phyloP scores from a whole-genome alignment of 2,888 invertebrate species.

The Agrochola lota region DNA sequence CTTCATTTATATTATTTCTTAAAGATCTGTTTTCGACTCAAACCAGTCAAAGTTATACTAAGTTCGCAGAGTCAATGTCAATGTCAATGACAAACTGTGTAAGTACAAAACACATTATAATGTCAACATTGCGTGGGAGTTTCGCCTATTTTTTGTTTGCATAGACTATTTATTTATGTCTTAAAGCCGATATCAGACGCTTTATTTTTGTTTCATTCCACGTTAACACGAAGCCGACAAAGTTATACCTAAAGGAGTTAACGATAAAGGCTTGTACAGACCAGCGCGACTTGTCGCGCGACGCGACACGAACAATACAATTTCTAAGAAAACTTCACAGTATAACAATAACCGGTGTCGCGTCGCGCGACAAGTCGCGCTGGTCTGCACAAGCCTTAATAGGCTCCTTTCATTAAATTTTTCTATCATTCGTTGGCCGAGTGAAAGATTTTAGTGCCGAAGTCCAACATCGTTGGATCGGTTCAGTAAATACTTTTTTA shows the following conservation, averaged over 20 bases:
- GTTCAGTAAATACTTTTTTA: not conserved
- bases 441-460: not conserved
- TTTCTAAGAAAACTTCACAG: too few species aligned
- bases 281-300: too few species aligned
- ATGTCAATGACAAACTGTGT: constrained; percentile 44
- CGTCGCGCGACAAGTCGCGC: too few species aligned
- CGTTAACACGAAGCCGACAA: not conserved
- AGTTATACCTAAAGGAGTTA: not conserved
- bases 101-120: constrained; percentile 15
- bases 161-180: constrained; percentile 22
- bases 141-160: constrained; percentile 15
- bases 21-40: not conserved
- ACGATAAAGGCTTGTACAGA: too few species aligned
- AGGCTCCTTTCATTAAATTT: not conserved
- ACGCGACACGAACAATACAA: too few species aligned
- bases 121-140: constrained; percentile 43
- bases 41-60: constrained; percentile 1
- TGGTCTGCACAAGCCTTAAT: too few species aligned
- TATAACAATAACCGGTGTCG: too few species aligned
- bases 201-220: not conserved
- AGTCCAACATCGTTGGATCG: not conserved
- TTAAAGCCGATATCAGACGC: not conserved
- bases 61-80: constrained; percentile 29
- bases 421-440: not conserved
- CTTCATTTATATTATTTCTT: not conserved